Evolutionary conservation across 2,797 vertebrate species (phyloP).

Genomic region (Gymnoscopelus braueri): DNA sequence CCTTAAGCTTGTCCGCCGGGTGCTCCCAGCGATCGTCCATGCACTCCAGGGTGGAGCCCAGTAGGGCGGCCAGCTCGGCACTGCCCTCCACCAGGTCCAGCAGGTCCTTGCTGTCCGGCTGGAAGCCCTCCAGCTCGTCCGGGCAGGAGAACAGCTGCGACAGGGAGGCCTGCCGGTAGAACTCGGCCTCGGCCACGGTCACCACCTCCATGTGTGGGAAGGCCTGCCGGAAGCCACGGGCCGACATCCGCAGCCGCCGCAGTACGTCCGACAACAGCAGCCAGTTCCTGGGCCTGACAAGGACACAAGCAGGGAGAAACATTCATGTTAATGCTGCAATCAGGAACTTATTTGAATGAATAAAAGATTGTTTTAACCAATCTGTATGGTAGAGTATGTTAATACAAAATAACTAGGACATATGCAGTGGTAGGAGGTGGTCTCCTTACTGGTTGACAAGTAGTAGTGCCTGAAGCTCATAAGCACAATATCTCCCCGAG

Average conservation of each 20-base stretch:
- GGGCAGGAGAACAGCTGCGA: constrained; percentile 92
- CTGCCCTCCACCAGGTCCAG: constrained; percentile 94
- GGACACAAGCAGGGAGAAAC: background rate
- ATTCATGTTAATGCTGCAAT: too few species aligned
- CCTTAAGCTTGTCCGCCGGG: constrained; percentile 72
- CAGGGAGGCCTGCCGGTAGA: constrained; percentile 92
- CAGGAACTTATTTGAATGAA: too few species aligned
- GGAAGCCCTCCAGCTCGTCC: constrained; percentile 90
- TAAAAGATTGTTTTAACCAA: too few species aligned
- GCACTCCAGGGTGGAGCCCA: constrained; percentile 92
- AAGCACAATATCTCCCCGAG: too few species aligned
- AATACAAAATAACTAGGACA: too few species aligned
- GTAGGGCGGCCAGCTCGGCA: constrained; percentile 88
- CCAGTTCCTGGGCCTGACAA: constrained; percentile 91
- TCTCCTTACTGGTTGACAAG: too few species aligned
- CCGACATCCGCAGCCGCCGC: constrained; percentile 90
- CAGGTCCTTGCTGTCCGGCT: constrained; percentile 92
- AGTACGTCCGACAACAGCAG: constrained; percentile 91
- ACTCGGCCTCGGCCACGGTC: constrained; percentile 91
- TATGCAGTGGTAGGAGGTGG: too few species aligned
- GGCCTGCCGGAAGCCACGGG: constrained; percentile 88
- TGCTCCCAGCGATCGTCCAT: constrained; percentile 84
- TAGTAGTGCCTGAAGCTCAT: too few species aligned
- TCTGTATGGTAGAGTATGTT: too few species aligned
- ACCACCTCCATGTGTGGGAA: constrained; percentile 92